These are phyloP conservation scores for Paramisgurnus dabryanus DNA, from an alignment of 2,113 vertebrate genomes.

Conservation along the genomic window DNA sequence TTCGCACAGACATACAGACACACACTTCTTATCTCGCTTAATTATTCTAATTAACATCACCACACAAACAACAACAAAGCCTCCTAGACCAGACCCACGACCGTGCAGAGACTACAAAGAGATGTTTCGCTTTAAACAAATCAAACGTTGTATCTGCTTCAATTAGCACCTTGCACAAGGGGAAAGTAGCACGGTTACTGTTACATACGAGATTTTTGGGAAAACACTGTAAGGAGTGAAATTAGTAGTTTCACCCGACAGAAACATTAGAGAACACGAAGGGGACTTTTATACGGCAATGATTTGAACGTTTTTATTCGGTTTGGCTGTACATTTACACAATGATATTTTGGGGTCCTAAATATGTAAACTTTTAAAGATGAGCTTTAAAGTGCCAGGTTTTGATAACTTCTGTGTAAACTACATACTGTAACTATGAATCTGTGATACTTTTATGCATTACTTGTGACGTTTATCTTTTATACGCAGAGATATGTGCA, in stretches of 20 bases:
- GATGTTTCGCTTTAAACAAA: constrained; percentile 47
- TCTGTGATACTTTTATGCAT: no score
- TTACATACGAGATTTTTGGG: constrained; percentile 7
- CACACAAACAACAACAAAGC: constrained; percentile 50
- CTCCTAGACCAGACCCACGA: constrained; percentile 45
- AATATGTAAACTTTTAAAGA: no score
- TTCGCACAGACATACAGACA: background rate
- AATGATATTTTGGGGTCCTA: no score
- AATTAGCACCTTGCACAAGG: constrained; percentile 41
- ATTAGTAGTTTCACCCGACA: background rate
- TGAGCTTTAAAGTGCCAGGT: no score
- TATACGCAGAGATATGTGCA: no score
- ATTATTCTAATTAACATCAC: constrained; percentile 56
- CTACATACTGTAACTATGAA: no score
- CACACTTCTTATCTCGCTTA: constrained; percentile 30
- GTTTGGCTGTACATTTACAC: no score
- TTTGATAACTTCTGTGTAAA: no score
- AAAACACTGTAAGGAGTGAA: constrained; percentile 1
- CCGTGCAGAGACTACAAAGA: constrained; percentile 42
- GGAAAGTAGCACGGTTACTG: background rate
- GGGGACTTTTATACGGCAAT: no score
- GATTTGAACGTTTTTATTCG: no score
- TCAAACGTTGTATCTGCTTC: constrained; percentile 51
- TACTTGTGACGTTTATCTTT: no score
- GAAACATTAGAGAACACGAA: background rate